These are phyloP conservation scores for Falco columbarius DNA, from an alignment of 2,797 vertebrate genomes.

Conservation along the genomic window DNA sequence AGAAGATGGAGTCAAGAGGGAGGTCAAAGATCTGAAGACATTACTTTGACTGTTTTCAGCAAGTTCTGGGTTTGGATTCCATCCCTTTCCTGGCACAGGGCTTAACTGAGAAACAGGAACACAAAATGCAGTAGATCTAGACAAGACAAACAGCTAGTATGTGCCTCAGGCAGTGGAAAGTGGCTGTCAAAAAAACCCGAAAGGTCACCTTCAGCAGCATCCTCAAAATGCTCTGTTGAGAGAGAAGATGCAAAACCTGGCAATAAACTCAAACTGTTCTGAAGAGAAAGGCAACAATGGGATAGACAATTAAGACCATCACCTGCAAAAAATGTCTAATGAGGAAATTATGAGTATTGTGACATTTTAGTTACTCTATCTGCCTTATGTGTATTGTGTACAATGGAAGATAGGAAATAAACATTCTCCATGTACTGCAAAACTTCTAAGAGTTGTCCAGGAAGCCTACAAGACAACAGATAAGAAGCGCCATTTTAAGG, in stretches of 20 bases:
- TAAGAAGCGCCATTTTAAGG: neutral
- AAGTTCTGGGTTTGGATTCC: neutral
- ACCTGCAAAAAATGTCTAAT: neutral
- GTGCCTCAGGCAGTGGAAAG: neutral
- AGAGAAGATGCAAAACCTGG: neutral
- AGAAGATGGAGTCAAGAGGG: neutral
- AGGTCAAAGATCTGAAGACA: neutral
- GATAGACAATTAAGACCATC: neutral
- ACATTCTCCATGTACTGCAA: neutral
- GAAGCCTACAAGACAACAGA: neutral
- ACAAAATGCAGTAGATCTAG: neutral
- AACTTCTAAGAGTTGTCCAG: neutral
- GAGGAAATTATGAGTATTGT: neutral
- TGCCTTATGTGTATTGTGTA: neutral
- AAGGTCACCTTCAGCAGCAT: neutral
- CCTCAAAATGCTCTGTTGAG: neutral
- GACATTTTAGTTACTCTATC: no score
- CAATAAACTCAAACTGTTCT: neutral
- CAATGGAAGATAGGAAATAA: neutral
- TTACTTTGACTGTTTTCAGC: neutral
- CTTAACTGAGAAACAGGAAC: neutral
- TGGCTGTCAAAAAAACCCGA: neutral
- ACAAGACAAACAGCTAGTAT: neutral
- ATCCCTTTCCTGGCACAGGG: neutral
- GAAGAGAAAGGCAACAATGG: neutral